phyloP scores from a whole-genome alignment of 2,113 vertebrate genomes.

The Peromyscus maniculatus region DNA sequence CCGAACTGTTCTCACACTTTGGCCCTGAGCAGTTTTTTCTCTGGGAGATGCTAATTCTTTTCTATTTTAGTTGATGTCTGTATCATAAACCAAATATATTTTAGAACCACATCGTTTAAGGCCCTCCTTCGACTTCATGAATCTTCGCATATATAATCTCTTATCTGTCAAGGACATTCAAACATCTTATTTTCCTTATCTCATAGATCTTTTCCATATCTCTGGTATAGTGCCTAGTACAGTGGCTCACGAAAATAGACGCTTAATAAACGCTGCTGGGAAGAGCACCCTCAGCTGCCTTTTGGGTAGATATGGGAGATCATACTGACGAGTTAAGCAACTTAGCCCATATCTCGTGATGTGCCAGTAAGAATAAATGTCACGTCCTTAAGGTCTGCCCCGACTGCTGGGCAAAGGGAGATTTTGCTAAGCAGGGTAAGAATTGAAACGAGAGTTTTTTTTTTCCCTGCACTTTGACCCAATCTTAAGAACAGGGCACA shows the following conservation, averaged over 20 bases:
- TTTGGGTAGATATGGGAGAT: constrained; percentile 59
- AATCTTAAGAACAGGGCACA: constrained; percentile 51
- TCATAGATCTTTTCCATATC: constrained; percentile 1
- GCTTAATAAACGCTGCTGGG: constrained; percentile 58
- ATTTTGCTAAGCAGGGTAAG: constrained; percentile 58
- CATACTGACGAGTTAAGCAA: constrained; percentile 61
- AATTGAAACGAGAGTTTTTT: constrained; percentile 63
- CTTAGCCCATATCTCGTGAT: background rate
- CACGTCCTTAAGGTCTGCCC: background rate
- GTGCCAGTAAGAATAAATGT: constrained; percentile 21
- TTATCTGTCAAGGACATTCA: constrained; percentile 38
- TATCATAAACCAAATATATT: background rate
- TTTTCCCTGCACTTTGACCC: constrained; percentile 56
- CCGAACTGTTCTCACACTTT: background rate
- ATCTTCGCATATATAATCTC: constrained; percentile 34
- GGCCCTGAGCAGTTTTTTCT: background rate
- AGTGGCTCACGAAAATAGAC: constrained; percentile 15
- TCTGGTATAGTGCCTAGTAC: constrained; percentile 23
- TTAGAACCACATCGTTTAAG: constrained; percentile 19
- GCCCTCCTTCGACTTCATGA: background rate
- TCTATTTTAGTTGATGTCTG: background rate
- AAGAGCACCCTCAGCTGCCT: constrained; percentile 22
- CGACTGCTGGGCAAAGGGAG: constrained; percentile 32
- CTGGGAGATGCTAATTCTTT: background rate
- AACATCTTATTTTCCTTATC: constrained; percentile 54